Conservation (phyloP, 2,888 invertebrate species). For the Drosophila putrida region DNA sequence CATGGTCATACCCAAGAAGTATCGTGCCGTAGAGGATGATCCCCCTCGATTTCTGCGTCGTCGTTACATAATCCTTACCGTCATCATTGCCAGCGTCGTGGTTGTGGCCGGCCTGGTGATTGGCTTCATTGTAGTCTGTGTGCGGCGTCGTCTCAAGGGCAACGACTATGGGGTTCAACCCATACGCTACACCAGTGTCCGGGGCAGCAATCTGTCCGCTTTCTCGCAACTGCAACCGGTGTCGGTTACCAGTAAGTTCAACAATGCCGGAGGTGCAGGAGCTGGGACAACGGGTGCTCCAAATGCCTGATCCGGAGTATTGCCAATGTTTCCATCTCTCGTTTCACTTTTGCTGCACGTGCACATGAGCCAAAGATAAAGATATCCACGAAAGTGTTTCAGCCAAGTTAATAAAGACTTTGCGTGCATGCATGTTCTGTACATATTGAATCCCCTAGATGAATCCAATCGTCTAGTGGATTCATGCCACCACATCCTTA, state of each 20-base stretch:
- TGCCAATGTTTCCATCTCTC: background rate
- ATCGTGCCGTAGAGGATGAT: conserved; percentile 81
- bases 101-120: conserved; percentile 82
- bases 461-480: conserved; percentile 11
- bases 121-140: conserved; percentile 82
- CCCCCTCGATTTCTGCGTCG: conserved; percentile 84
- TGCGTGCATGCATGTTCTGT: conserved; percentile 55
- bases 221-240: conserved; percentile 70
- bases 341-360: conserved; percentile 41
- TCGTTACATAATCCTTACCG: conserved; percentile 83
- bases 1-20: conserved; percentile 80
- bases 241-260: conserved; percentile 62
- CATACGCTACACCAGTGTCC: conserved; percentile 83
- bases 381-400: conserved; percentile 70
- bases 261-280: conserved; percentile 46
- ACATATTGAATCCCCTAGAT: conserved; percentile 29
- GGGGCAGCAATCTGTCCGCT: conserved; percentile 83
- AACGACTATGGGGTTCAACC: conserved; percentile 83
- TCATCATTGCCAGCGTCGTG: conserved; percentile 82
- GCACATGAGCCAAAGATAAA: conserved; percentile 82
- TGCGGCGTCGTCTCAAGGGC: conserved; percentile 82
- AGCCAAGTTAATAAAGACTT: conserved; percentile 58
- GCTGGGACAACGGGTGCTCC: conserved; percentile 56
- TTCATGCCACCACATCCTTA: conserved; percentile 48
- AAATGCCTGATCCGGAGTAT: conserved; percentile 59